Evolutionary conservation across 2,888 invertebrate species (phyloP), one percentile per base, ranked within the genome.

Genomic region (Notocelia uddmanniana): DNA sequence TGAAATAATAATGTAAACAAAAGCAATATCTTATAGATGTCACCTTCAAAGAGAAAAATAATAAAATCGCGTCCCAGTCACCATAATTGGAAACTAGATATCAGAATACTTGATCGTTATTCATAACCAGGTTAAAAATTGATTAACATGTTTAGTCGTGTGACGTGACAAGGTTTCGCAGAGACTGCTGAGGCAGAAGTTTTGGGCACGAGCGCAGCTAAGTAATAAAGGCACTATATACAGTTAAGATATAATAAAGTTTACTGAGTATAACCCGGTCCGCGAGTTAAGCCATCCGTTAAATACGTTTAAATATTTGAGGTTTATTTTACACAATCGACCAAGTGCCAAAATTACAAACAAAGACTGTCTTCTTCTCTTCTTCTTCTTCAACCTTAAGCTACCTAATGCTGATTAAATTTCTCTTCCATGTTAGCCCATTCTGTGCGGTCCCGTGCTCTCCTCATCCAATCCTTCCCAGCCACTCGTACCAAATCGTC

Each of bases 231-330:
- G 78, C 75, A 77, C 74, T 76, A 76, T 77, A 75, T 74, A 79
- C 76, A 77, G 82, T 80, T 80, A 80, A 80, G 82, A 82, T 77
- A 80, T 81, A 82, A 82, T 82, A 77, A 81, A 82, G 78, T 82
- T 83, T 76, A 72, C 37, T 31, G 50, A 41, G 45, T 68, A 31
- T 55, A 41, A 63, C 67, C 2, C 57, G 77, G 62, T 69, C 48
- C 75, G 68, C 60, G 31, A 72, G 54, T 68, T 50, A 68, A 8
- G 18, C 57, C 55, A 66, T 45, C 19, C 37, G n/a, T 45, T n/a
- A 45, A 45, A 41, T 41, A 41, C 5, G 11, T 15, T 41, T 41
- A 15, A 15, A 41, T 41, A 41, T 15, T 41, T 15, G 41, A 13
- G 37, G 13, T 13, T 13, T 13, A 41, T 41, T 41, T 13, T 11